Percentiles rank a stretch among this genome's conserved stretches.
These are phyloP conservation scores for Oncorhynchus gorbuscha DNA, from an alignment of 2,113 vertebrate species.

Conservation along the genomic window DNA sequence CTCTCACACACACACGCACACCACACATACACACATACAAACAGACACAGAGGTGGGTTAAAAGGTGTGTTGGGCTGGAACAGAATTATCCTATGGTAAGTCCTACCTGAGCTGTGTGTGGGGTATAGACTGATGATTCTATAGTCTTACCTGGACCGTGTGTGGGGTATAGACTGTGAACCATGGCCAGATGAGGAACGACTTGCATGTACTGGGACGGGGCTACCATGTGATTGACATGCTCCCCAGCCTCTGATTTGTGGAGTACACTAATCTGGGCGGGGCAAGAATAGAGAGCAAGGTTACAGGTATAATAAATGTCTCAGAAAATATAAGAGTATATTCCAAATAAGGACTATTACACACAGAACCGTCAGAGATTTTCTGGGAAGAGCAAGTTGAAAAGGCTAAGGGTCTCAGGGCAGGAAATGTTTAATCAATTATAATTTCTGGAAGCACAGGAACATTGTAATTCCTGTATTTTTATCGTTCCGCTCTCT, in stretches of 20 bases:
- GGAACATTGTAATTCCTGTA: neutral
- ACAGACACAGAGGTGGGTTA: neutral
- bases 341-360: neutral
- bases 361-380: neutral
- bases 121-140: conserved; percentile 53
- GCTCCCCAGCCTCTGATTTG: conserved; percentile 74
- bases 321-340: neutral
- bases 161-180: conserved; percentile 63
- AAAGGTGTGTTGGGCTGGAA: too few species aligned
- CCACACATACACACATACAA: neutral
- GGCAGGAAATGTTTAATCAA: neutral
- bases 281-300: neutral
- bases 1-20: neutral
- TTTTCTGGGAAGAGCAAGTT: neutral
- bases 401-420: neutral
- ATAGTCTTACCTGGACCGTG: conserved; percentile 77
- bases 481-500: neutral
- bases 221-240: conserved; percentile 80
- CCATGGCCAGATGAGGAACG: conserved; percentile 76
- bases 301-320: neutral
- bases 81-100: neutral
- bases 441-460: neutral
- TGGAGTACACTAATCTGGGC: conserved; percentile 85
- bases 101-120: conserved; percentile 78
- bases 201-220: conserved; percentile 88